phyloP scores from a whole-genome alignment of 2,888 invertebrate genomes.

The Mythimna impura region DNA sequence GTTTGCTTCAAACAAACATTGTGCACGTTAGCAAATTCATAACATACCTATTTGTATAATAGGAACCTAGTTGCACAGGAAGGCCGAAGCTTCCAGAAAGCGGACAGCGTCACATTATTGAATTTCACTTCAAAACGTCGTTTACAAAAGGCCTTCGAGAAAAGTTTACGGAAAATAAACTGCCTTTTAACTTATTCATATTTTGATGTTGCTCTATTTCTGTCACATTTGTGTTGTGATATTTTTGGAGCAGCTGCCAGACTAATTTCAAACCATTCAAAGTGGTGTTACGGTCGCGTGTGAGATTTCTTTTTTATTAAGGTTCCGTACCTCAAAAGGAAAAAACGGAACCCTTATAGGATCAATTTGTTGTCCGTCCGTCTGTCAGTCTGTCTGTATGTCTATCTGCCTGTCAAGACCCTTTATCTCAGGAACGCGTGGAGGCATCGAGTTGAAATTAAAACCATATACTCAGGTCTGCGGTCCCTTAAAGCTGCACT shows the following conservation, averaged over 20 bases:
- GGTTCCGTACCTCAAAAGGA: too few species aligned
- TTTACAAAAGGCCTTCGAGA: conserved; percentile 50
- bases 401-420: too few species aligned
- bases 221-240: conserved; percentile 5
- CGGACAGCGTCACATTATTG: conserved; percentile 70
- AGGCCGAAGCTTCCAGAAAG: conserved; percentile 43
- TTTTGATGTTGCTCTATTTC: conserved; percentile 26
- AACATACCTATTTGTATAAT: conserved; percentile 31
- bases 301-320: neutral
- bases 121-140: conserved; percentile 72
- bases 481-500: too few species aligned
- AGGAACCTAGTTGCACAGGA: conserved; percentile 26
- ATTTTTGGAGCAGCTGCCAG: neutral
- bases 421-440: too few species aligned
- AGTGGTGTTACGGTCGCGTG: too few species aligned
- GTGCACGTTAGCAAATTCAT: conserved; percentile 64
- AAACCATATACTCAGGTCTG: too few species aligned
- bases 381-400: too few species aligned
- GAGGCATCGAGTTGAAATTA: too few species aligned
- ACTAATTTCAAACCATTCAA: neutral
- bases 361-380: too few species aligned
- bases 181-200: conserved; percentile 25
- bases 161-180: conserved; percentile 31
- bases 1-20: conserved; percentile 73
- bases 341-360: too few species aligned